Base-by-base conservation (phyloP, 2,113 vertebrate genomes). In the Penelope pileata region DNA sequence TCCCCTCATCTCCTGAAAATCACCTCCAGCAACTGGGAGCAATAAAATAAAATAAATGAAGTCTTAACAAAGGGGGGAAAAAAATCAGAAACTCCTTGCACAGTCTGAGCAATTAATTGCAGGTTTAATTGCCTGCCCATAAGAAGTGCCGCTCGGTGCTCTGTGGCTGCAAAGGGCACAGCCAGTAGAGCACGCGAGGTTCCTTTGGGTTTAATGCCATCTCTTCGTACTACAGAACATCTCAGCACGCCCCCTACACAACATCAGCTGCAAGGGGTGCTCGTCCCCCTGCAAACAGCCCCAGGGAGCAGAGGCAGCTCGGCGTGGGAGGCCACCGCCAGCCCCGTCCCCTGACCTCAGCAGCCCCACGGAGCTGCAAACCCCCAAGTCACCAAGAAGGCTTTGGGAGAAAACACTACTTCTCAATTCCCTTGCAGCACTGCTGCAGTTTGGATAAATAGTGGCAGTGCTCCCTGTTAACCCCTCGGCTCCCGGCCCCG, bases 61-160 rank as follows among this genome's bases (percentile, higher is more conserved):
- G 16, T n/a, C n/a, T n/a, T n/a, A 48, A 48, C 24, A 26, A 51
- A 13, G 5, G 26, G 4, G 18, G 21, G 29, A 2, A 13, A 22
- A 23, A 34, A 34, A 50, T 29, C 16, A 74, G 38, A 81, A 66
- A 42, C 15, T 6, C 21, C 66, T 36, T 30, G 43, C 11, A 60
- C 72, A 76, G 86, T 23, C 59, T 54, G 42, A 93, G 60, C 13
- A 45, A 78, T 81, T 47, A 60, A 89, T 83, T n/a, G 82, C 82
- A 69, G 51, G 4, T n/a, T 16, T 73, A 10, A 24, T 3, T 27
- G 56, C 68, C 80, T 54, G 42, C 42, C 10, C 42, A 43, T 14
- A 43, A 43, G 14, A 10, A 43, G 42, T 14, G 14, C 42, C 7
- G 7, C 62, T 58, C 4, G 1, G 27, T 42, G 15, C 36, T 43